phyloP scores from a whole-genome alignment of 1,140 invertebrate species.

The Saccostrea cuccullata region DNA sequence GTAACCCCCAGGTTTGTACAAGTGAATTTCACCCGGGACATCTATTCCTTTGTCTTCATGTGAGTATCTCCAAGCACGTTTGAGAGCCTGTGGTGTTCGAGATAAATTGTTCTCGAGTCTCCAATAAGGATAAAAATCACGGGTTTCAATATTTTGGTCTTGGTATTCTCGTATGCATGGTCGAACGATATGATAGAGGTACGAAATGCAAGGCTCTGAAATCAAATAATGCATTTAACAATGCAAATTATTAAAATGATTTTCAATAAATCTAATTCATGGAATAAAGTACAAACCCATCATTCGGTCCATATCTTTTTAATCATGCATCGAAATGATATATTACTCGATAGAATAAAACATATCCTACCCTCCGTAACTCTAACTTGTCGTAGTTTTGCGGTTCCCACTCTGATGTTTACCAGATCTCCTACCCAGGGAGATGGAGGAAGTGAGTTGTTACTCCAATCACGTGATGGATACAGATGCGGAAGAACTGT shows the following conservation, averaged over 20 bases:
- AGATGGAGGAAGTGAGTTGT: neutral
- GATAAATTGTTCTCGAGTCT: neutral
- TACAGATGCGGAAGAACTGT: neutral
- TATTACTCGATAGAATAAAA: neutral
- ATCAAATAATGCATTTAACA: neutral
- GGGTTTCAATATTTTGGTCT: constrained; percentile 51
- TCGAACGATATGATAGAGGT: neutral
- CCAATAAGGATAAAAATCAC: constrained; percentile 59
- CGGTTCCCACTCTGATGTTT: neutral
- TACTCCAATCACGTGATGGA: constrained; percentile 17
- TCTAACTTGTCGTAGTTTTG: neutral
- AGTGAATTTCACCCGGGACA: constrained; percentile 55
- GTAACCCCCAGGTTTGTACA: constrained; percentile 62
- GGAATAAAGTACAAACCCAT: too few relatives aligned
- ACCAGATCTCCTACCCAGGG: neutral
- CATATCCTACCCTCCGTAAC: neutral
- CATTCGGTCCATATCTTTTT: neutral
- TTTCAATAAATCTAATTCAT: too few relatives aligned
- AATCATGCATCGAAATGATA: neutral
- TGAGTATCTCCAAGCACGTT: constrained; percentile 58
- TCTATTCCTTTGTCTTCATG: constrained; percentile 50
- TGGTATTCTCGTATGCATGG: constrained; percentile 42
- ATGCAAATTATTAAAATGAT: neutral
- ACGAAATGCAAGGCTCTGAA: neutral
- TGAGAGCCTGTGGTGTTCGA: constrained; percentile 43